Evolutionary conservation across 1,140 invertebrate species (phyloP).

Genomic region (Musca vetustissima): DNA sequence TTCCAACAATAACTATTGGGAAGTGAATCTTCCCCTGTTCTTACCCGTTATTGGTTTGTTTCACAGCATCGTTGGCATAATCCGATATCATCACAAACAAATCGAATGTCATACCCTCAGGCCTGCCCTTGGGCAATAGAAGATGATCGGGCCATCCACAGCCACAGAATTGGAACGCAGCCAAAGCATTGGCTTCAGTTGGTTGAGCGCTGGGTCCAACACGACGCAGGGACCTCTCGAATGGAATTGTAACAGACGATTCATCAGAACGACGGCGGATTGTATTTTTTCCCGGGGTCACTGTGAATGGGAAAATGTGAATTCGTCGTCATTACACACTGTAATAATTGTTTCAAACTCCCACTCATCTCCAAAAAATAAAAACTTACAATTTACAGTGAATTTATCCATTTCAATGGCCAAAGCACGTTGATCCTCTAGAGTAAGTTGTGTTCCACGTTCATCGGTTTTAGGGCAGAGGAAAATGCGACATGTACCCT

Average conservation of each 20-base stretch:
- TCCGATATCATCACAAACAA: constrained; percentile 60
- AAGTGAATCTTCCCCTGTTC: too few relatives aligned
- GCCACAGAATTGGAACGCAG: constrained; percentile 59
- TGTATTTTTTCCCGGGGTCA: constrained; percentile 61
- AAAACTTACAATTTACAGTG: constrained; percentile 56
- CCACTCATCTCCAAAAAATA: not conserved
- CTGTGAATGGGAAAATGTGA: constrained; percentile 49
- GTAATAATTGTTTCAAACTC: not conserved
- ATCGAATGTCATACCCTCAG: constrained; percentile 54
- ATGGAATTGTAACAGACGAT: constrained; percentile 67
- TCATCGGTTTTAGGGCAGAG: constrained; percentile 63
- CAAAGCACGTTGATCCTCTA: constrained; percentile 59
- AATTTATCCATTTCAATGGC: constrained; percentile 66
- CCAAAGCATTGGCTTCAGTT: constrained; percentile 42
- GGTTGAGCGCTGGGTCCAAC: constrained; percentile 52
- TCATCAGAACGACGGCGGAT: constrained; percentile 61
- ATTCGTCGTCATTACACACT: too few relatives aligned
- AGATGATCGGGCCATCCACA: constrained; percentile 62
- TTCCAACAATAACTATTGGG: too few relatives aligned
- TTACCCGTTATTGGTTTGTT: too few relatives aligned
- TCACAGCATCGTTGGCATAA: constrained; percentile 58
- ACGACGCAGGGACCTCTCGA: constrained; percentile 66
- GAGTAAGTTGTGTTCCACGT: constrained; percentile 55
- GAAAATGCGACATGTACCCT: constrained; percentile 64
- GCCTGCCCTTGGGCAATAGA: constrained; percentile 57